Evolutionary conservation across 2,888 invertebrate species (phyloP).

Genomic region (Baronia brevicornis): DNA sequence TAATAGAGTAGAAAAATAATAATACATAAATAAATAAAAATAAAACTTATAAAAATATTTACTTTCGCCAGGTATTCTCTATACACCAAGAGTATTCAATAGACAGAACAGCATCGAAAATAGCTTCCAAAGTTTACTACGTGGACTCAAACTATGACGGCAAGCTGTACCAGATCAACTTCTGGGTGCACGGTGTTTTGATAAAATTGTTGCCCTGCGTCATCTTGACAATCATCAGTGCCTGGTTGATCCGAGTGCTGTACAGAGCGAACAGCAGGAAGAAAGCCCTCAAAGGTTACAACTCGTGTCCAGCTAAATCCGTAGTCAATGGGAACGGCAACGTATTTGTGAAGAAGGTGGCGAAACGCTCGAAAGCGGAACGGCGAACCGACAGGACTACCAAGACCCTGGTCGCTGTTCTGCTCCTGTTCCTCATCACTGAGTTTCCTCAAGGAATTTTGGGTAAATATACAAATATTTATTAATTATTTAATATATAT

Average conservation of each 20-base stretch:
- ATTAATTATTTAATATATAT: neutral
- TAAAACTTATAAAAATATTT: too few species aligned
- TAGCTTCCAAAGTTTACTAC: conserved; percentile 56
- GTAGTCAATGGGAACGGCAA: conserved; percentile 54
- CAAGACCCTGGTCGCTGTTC: conserved; percentile 90
- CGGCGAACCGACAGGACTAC: conserved; percentile 85
- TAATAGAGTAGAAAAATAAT: too few species aligned
- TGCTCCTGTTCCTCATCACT: conserved; percentile 89
- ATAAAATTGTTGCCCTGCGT: conserved; percentile 88
- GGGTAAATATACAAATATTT: conserved; percentile 47
- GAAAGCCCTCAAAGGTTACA: conserved; percentile 73
- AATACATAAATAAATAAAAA: too few species aligned
- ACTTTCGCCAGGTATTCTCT: conserved; percentile 56
- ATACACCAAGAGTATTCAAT: conserved; percentile 48
- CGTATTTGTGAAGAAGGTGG: conserved; percentile 53
- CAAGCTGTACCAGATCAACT: conserved; percentile 81
- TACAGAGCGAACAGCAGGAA: conserved; percentile 82
- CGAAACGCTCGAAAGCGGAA: conserved; percentile 61
- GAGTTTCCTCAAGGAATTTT: conserved; percentile 90
- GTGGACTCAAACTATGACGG: conserved; percentile 75
- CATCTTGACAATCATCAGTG: conserved; percentile 83
- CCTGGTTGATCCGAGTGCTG: conserved; percentile 82
- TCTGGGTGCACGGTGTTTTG: conserved; percentile 87
- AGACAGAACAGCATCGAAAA: conserved; percentile 26
- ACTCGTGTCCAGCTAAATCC: conserved; percentile 51